Evolutionary conservation across 2,797 vertebrate species (phyloP).

Genomic region (Ispidina lecontei): DNA sequence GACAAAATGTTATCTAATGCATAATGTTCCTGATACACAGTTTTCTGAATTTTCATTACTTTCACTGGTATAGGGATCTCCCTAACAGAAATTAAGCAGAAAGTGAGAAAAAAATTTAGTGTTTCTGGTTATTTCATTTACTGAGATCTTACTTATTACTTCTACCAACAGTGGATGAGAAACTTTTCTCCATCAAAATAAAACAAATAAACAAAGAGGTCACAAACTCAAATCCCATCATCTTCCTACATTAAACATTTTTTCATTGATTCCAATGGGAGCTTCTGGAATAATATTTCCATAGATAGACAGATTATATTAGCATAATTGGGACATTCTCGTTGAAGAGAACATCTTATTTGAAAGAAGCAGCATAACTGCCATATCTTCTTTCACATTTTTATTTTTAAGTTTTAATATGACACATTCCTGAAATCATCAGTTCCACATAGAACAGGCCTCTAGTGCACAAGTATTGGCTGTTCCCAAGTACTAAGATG

Average conservation of each 20-base stretch:
- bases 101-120: background rate
- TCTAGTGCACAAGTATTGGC: background rate
- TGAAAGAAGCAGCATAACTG: background rate
- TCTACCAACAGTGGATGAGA: background rate
- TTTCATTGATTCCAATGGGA: background rate
- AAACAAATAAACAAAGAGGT: background rate
- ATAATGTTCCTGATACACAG: background rate
- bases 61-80: background rate
- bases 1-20: conserved; percentile 2
- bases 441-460: background rate
- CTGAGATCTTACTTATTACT: background rate
- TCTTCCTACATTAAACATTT: background rate
- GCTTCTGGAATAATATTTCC: background rate
- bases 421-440: background rate
- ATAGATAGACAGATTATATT: background rate
- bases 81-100: background rate
- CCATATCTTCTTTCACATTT: background rate
- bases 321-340: background rate
- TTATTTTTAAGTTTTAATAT: background rate
- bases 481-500: background rate
- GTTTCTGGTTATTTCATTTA: background rate
- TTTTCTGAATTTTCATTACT: conserved; percentile 8
- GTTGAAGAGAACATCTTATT: background rate
- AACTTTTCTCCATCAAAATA: background rate
- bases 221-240: background rate